Evolutionary conservation across 2,113 vertebrate species (phyloP), one percentile per base, ranked within the genome.

Genomic region (Nettapus auritus): DNA sequence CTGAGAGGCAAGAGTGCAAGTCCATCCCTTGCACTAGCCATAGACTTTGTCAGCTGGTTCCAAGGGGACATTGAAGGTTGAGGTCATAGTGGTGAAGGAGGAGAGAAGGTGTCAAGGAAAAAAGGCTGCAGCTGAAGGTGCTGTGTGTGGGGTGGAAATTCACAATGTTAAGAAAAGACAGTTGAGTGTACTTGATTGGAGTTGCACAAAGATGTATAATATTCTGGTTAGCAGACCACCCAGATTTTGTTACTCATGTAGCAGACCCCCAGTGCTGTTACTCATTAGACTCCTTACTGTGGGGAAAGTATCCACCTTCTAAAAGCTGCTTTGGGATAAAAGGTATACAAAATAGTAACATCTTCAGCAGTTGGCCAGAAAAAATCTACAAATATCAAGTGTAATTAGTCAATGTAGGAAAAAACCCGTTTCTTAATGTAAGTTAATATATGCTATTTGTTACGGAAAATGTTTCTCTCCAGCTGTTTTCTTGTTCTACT

Each of bases 371-470:
- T 26, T 59, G 46, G 8, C 8, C 3, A 63, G 62, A 82, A 82
- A 82, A 88, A 70, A 67, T 29, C 7, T 53, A 34, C 14, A 48
- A 29, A 70, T 33, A 9, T 5, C 0, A 0, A 56, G 10, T 6
- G 2, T 42, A 52, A 48, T 8, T 48, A 34, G 4, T 57, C 8
- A 31, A 33, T 52, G 22, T 9, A 28, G 36, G 12, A 74, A 23
- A 66, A 21, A 1, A 1, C 1, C 9, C n/a, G 19, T 40, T 67
- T 64, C 56, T 2, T 53, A 23, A 11, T 10, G 10, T 36, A 48
- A 28, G 14, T 44, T 53, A 57, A 55, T 40, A 4, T 33, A 64
- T 52, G 6, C 2, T 7, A 46, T 3, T 40, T 40, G 48, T 8
- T 89, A 48, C 73, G 73, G 11, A 62, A 84, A 53, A 33, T 14